Conservation (phyloP, 2,888 invertebrate genomes). For the Corbicula japonica region DNA sequence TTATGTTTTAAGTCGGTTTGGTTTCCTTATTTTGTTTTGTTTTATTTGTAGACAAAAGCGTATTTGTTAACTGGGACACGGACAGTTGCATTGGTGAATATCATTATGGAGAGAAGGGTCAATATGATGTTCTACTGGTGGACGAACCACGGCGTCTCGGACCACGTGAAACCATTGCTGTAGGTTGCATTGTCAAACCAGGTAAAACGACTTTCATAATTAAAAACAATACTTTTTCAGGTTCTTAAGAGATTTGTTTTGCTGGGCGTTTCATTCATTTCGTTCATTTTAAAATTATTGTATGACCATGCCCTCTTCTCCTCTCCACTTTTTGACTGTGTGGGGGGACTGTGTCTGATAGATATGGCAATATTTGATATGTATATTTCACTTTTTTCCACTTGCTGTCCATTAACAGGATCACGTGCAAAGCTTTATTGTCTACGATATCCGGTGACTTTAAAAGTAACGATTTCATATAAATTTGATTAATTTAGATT, state of each 20-base stretch:
- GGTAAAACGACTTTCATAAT: neutral
- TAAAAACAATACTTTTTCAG: neutral
- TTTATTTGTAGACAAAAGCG: neutral
- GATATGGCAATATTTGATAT: no score
- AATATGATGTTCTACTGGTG: slow-evolving; percentile 11
- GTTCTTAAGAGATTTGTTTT: neutral
- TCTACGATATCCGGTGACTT: no score
- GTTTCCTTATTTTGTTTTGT: neutral
- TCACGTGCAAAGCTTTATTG: no score
- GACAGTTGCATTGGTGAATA: slow-evolving; percentile 11
- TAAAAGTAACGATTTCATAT: no score
- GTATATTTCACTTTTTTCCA: no score
- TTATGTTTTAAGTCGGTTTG: no score
- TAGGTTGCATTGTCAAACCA: slow-evolving; percentile 17
- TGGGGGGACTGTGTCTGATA: neutral
- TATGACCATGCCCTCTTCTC: neutral
- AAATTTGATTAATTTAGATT: no score
- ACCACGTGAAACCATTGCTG: slow-evolving; percentile 6
- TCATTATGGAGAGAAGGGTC: slow-evolving; percentile 5
- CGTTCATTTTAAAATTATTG: no score
- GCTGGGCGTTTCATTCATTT: no score
- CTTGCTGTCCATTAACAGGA: no score
- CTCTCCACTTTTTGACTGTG: neutral
- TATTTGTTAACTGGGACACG: slow-evolving; percentile 26
- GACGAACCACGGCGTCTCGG: slow-evolving; percentile 13